Conservation (phyloP, 2,888 invertebrate species). For the Eupithecia insigniata region DNA sequence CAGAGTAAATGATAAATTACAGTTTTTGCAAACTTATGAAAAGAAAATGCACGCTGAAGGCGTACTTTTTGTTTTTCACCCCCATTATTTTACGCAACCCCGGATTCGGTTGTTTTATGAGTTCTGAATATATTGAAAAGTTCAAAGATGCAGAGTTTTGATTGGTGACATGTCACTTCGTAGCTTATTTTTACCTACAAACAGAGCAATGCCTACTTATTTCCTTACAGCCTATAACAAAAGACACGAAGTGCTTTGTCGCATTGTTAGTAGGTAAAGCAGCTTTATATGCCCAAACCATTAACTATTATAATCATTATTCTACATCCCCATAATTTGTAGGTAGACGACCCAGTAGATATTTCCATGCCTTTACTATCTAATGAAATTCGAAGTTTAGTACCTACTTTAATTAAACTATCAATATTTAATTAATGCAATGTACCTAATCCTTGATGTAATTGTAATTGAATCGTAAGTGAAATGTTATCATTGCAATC, state of each 20-base stretch:
- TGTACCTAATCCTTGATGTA: too few relatives aligned
- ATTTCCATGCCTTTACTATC: not conserved
- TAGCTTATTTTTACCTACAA: not conserved
- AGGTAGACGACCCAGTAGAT: not conserved
- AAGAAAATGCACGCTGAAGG: not conserved
- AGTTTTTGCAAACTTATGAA: not conserved
- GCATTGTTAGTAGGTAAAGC: conserved; percentile 4
- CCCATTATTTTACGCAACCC: not conserved
- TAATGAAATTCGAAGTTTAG: not conserved
- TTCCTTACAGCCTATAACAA: not conserved
- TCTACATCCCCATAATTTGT: not conserved
- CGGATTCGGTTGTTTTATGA: not conserved
- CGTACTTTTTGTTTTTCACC: not conserved
- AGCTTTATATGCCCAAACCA: not conserved
- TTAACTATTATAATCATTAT: not conserved
- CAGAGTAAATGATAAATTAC: not conserved
- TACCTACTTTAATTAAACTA: too few relatives aligned
- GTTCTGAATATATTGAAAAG: not conserved
- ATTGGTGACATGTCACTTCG: not conserved
- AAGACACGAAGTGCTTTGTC: not conserved
- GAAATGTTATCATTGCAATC: too few relatives aligned
- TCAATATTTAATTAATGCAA: too few relatives aligned
- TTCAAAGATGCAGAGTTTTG: not conserved
- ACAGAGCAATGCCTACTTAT: not conserved
- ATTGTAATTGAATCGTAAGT: too few relatives aligned